These are phyloP conservation scores for Cheilosia vernalis DNA, from an alignment of 2,888 invertebrate genomes.

Conservation along the genomic window DNA sequence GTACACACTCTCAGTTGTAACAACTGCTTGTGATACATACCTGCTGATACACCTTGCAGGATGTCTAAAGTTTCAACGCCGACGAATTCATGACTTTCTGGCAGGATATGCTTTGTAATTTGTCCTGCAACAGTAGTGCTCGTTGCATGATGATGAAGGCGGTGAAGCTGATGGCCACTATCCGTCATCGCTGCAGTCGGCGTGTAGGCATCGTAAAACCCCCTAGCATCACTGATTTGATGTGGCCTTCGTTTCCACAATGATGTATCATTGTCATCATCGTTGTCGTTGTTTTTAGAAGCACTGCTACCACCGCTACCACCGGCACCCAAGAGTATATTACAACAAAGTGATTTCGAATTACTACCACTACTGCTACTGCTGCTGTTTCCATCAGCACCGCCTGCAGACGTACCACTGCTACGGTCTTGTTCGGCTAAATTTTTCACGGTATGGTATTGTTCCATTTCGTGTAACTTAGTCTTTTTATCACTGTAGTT, in stretches of 20 bases:
- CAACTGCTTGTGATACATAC: slow-evolving; percentile 76
- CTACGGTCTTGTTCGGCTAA: slow-evolving; percentile 51
- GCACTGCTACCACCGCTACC: slow-evolving; percentile 12
- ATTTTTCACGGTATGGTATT: slow-evolving; percentile 63
- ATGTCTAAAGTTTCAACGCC: slow-evolving; percentile 83
- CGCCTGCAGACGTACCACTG: slow-evolving; percentile 55
- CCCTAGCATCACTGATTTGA: slow-evolving; percentile 67
- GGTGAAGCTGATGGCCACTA: slow-evolving; percentile 77
- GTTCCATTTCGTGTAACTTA: slow-evolving; percentile 70
- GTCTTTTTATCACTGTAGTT: slow-evolving; percentile 76
- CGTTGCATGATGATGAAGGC: slow-evolving; percentile 75
- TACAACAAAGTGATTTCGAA: slow-evolving; percentile 80
- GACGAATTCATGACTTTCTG: slow-evolving; percentile 79
- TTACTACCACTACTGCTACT: slow-evolving; percentile 60
- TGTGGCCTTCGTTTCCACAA: slow-evolving; percentile 65
- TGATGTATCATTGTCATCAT: slow-evolving; percentile 63
- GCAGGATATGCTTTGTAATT: slow-evolving; percentile 67
- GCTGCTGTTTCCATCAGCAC: slow-evolving; percentile 76
- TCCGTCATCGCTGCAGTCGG: slow-evolving; percentile 67
- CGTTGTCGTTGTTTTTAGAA: slow-evolving; percentile 52
- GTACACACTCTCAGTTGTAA: slow-evolving; percentile 17
- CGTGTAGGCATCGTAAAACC: slow-evolving; percentile 71
- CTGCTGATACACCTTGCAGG: slow-evolving; percentile 82
- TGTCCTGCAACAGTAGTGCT: slow-evolving; percentile 70
- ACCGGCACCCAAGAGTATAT: slow-evolving; percentile 77